Evolutionary conservation across 2,797 vertebrate genomes (phyloP).

Genomic region (Podarcis lilfordi): DNA sequence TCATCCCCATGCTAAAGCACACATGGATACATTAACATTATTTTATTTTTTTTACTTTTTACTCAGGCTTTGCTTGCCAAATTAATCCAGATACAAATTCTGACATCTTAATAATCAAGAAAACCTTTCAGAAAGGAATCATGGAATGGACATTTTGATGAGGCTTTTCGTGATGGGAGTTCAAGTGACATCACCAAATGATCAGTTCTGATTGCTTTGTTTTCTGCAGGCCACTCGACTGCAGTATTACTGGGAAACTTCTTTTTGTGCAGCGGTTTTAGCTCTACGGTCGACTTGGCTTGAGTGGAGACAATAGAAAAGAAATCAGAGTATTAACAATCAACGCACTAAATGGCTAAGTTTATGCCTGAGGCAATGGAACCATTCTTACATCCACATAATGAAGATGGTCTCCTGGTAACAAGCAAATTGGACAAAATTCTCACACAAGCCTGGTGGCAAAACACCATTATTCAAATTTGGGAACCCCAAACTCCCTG

Average conservation of each 20-base stretch:
- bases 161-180: neutral
- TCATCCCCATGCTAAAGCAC: too few relatives aligned
- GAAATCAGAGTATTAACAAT: slow-evolving; percentile 19
- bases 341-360: neutral
- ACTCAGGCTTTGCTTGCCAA: neutral
- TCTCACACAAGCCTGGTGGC: neutral
- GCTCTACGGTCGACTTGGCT: slow-evolving; percentile 9
- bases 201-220: slow-evolving; percentile 3
- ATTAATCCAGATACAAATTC: neutral
- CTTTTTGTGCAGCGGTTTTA: slow-evolving; percentile 4
- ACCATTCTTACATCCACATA: neutral
- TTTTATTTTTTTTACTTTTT: rapidly evolving
- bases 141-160: slow-evolving; percentile 15
- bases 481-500: neutral
- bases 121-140: neutral
- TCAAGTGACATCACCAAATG: neutral
- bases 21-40: neutral
- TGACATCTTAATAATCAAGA: neutral
- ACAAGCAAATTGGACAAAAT: neutral
- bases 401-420: slow-evolving; percentile 13
- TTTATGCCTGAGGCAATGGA: slow-evolving; percentile 7
- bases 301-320: slow-evolving; percentile 34
- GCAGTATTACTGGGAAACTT: neutral
- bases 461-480: slow-evolving; percentile 19
- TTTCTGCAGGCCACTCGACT: neutral